phyloP scores from a whole-genome alignment of 1,140 invertebrate genomes.

The Phthorimaea operculella region DNA sequence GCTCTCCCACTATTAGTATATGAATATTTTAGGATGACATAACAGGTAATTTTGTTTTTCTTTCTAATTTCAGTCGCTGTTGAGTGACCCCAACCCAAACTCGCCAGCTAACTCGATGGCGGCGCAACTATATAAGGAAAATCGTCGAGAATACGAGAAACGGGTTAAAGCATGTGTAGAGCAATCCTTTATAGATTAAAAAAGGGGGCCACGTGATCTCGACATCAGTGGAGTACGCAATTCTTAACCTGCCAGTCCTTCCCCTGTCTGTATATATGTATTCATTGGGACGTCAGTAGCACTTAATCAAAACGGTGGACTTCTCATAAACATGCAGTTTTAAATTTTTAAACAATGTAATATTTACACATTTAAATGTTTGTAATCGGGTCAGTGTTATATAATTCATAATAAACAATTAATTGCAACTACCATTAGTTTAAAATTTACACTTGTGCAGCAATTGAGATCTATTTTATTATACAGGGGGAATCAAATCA shows the following conservation, averaged over 20 bases:
- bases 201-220: conserved; percentile 28
- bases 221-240: conserved; percentile 29
- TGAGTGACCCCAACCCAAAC: conserved; percentile 97
- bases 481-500: no score
- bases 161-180: conserved; percentile 96
- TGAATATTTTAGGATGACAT: no score
- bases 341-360: no score
- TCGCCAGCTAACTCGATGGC: conserved; percentile 96
- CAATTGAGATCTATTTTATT: no score
- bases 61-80: conserved; percentile 81
- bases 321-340: no score
- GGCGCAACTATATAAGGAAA: conserved; percentile 96
- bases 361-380: no score
- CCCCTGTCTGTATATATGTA: conserved; percentile 38
- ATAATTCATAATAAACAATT: no score
- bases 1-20: no score
- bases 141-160: conserved; percentile 95
- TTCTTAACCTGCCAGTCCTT: conserved; percentile 27
- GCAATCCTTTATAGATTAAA: conserved; percentile 95
- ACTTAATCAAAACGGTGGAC: no score
- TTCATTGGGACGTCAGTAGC: conserved; percentile 44
- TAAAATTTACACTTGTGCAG: no score
- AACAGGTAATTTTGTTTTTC: not conserved
- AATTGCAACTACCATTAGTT: no score
- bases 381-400: no score